Percentiles rank a stretch among this genome's conserved stretches.
These are phyloP conservation scores for Aradophagus sp. DNA, from an alignment of 1,140 invertebrate species.

Conservation along the genomic window DNA sequence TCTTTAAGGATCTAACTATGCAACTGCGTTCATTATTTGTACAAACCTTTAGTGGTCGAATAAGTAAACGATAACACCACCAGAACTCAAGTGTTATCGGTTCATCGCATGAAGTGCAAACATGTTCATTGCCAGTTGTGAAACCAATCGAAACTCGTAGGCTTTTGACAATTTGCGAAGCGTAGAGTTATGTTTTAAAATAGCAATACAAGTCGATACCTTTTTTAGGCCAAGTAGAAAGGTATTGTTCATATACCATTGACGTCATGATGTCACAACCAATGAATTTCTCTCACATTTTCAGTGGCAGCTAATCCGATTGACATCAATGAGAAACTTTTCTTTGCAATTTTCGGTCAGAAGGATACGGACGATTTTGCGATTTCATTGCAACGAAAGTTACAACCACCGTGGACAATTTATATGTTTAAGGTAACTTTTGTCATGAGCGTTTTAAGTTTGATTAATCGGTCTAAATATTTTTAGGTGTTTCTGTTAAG, in stretches of 20 bases:
- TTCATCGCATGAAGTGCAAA: constrained; percentile 45
- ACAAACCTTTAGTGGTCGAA: no score
- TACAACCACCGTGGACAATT: constrained; percentile 84
- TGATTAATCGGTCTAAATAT: no score
- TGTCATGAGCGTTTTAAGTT: no score
- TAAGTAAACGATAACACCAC: constrained; percentile 23
- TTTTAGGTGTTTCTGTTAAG: no score
- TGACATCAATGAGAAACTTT: constrained; percentile 96
- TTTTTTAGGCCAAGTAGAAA: constrained; percentile 21
- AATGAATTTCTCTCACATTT: constrained; percentile 74
- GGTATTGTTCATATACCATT: constrained; percentile 1
- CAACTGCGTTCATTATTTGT: no score
- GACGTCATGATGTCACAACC: not conserved
- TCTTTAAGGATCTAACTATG: no score
- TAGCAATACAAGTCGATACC: constrained; percentile 15
- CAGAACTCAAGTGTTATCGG: constrained; percentile 34
- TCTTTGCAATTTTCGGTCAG: constrained; percentile 99
- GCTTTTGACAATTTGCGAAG: constrained; percentile 35
- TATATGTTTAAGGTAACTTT: constrained; percentile 83
- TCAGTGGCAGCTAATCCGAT: constrained; percentile 90
- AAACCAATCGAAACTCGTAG: constrained; percentile 20
- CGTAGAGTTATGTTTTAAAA: constrained; percentile 43
- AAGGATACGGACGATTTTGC: constrained; percentile 89
- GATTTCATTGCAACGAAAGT: constrained; percentile 66
- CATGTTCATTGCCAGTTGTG: constrained; percentile 9